Conservation (phyloP, 1,140 invertebrate genomes). For the Drosophila bipectinata region DNA sequence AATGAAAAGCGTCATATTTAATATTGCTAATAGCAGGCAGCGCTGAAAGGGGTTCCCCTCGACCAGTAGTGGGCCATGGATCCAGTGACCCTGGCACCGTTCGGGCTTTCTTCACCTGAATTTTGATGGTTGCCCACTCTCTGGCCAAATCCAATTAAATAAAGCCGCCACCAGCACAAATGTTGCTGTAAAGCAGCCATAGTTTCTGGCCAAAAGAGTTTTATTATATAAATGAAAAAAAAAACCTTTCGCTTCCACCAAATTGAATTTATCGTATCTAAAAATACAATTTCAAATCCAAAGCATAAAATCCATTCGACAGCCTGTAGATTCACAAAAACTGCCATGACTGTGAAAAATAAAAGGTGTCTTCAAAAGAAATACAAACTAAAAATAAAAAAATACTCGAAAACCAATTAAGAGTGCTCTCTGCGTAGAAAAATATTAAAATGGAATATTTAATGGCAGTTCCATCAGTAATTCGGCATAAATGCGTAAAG, state of each 20-base stretch:
- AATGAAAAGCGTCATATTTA: slow-evolving; percentile 42
- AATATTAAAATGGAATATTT: slow-evolving; percentile 64
- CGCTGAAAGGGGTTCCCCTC: slow-evolving; percentile 3
- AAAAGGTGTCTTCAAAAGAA: slow-evolving; percentile 2
- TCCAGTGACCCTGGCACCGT: neutral
- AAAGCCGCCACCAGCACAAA: neutral
- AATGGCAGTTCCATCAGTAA: slow-evolving; percentile 29
- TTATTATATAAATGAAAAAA: too few relatives aligned
- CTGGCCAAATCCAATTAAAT: slow-evolving; percentile 39
- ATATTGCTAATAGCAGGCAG: slow-evolving; percentile 26
- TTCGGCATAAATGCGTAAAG: slow-evolving; percentile 2
- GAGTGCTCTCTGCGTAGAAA: slow-evolving; percentile 13
- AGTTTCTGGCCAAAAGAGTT: slow-evolving; percentile 3
- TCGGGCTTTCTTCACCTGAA: slow-evolving; percentile 16
- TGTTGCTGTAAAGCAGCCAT: slow-evolving; percentile 14
- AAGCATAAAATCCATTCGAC: slow-evolving; percentile 8
- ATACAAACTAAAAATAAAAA: slow-evolving; percentile 29
- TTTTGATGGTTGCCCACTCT: slow-evolving; percentile 7
- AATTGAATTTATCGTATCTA: slow-evolving; percentile 35
- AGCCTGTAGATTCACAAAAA: neutral
- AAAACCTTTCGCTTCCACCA: neutral
- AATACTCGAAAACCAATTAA: slow-evolving; percentile 45
- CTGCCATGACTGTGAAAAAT: slow-evolving; percentile 14
- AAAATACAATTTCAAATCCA: slow-evolving; percentile 33
- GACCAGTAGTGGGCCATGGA: neutral